Evolutionary conservation across 2,113 vertebrate species (phyloP).

Genomic region (Atractosteus spatula): DNA sequence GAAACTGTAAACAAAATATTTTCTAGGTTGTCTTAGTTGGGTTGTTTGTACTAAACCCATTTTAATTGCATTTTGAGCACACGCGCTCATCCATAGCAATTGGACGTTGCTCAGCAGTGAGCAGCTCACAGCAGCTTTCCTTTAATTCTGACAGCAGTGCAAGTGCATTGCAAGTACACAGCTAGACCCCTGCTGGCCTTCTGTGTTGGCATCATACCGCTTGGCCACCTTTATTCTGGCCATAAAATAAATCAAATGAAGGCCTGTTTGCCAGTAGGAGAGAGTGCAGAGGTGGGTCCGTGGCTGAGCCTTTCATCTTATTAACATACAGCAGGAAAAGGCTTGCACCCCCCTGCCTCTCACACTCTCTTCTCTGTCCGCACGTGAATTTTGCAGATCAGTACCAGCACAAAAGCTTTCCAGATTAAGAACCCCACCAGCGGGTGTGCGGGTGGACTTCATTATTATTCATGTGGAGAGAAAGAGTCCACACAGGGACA

Average conservation of each 20-base stretch:
- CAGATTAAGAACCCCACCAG: no score
- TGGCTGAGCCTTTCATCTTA: conserved; percentile 23
- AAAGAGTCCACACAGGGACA: no score
- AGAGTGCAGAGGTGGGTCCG: not conserved
- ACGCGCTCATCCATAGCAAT: conserved; percentile 5
- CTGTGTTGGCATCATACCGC: not conserved
- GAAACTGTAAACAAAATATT: no score
- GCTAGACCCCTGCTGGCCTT: not conserved
- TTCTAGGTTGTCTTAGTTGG: no score
- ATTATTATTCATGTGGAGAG: no score
- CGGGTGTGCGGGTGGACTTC: no score
- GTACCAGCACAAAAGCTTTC: not conserved
- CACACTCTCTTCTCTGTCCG: no score
- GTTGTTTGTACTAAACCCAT: no score
- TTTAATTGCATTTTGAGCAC: no score
- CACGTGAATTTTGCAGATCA: conserved; percentile 24
- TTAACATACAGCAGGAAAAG: conserved; percentile 9
- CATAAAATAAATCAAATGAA: conserved; percentile 11
- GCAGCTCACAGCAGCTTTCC: not conserved
- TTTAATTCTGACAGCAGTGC: not conserved
- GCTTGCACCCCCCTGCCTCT: not conserved
- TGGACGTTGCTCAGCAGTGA: not conserved
- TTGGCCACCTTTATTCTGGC: conserved; percentile 5
- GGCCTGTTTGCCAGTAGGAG: conserved; percentile 3
- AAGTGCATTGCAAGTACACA: no score